Evolutionary conservation across 2,113 vertebrate species (phyloP), one percentile per base, ranked within the genome.

Genomic region (Ancistrus triradiatus): DNA sequence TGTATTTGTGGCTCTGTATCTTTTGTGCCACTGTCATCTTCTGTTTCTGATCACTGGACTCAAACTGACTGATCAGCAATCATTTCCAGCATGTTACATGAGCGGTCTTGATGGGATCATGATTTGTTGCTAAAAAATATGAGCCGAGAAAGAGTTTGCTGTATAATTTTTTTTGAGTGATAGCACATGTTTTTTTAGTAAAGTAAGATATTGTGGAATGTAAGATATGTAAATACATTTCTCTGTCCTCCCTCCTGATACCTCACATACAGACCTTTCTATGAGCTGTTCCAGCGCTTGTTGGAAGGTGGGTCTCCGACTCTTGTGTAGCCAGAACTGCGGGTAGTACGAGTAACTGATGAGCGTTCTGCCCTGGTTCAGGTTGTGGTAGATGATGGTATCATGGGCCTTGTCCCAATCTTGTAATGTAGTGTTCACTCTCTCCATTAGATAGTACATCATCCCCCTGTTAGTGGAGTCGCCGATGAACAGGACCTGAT

Each of bases 401-500:
- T 91, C 81, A 10, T 98, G 95, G 35, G 88, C 86, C 68, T 93
- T 94, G 68, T 90, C 91, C 95, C 95, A 95, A 63, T 90, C 91
- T 68, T 91, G 87, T 69, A 98, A 88, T 0, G 90, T 95, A 68
- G 87, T 83, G 72, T 98, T 98, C 33, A 94, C 83, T 69, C 91
- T 85, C 83, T 97, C 92, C 73, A 95, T 90, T 67, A 98, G 82
- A 74, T 95, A 97, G 74, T 93, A 97, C 95, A 98, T 98, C 84
- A 98, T 95, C 11, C 95, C 95, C 25, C 95, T 89, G 78, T 97
- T 97, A 68, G 95, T 98, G 17, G 95, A 98, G 74, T 98, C 95
- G 0, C 95, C 95, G 47, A 97, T 91, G 63, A 98, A 98, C 81
- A 98, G 77, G 75, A 97, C 80, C 95, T 98, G 70, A 27, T 1